phyloP scores from a whole-genome alignment of 1,140 invertebrate species.

The Leptoteleia sp. region DNA sequence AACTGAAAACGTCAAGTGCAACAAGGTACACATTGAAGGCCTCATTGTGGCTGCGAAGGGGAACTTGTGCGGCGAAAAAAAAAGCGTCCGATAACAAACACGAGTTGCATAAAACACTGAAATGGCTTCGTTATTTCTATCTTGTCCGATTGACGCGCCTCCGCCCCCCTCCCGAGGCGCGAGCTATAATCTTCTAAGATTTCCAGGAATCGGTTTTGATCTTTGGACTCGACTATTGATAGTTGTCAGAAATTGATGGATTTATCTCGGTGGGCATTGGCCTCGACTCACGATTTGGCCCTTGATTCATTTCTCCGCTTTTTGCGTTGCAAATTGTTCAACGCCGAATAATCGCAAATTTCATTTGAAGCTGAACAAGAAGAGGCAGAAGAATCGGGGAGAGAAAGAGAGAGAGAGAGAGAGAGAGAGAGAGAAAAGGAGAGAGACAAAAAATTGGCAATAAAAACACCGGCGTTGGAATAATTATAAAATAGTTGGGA shows the following conservation, averaged over 20 bases:
- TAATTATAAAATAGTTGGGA: too few species aligned
- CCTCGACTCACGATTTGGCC: constrained; percentile 48
- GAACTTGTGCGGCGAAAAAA: constrained; percentile 47
- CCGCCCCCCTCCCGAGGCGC: constrained; percentile 17
- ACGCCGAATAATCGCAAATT: too few species aligned
- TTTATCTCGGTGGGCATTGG: constrained; percentile 67
- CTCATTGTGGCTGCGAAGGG: constrained; percentile 73
- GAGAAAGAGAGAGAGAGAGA: too few species aligned
- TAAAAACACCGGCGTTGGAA: too few species aligned
- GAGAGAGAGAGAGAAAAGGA: too few species aligned
- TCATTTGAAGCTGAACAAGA: too few species aligned
- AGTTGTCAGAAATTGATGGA: constrained; percentile 73
- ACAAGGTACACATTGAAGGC: constrained; percentile 70
- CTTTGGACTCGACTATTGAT: constrained; percentile 74
- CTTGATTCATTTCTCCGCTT: constrained; percentile 39
- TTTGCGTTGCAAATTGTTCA: constrained; percentile 3
- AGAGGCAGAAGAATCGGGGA: too few species aligned
- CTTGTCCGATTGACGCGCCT: constrained; percentile 63
- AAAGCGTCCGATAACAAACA: constrained; percentile 73
- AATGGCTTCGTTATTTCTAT: constrained; percentile 80
- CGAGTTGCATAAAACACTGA: constrained; percentile 76
- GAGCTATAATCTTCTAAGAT: constrained; percentile 65
- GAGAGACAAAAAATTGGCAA: too few species aligned
- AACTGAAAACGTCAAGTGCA: constrained; percentile 34
- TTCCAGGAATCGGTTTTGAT: constrained; percentile 76